Evolutionary conservation across 2,888 invertebrate genomes (phyloP).

Genomic region (Drosophila tanythrix): DNA sequence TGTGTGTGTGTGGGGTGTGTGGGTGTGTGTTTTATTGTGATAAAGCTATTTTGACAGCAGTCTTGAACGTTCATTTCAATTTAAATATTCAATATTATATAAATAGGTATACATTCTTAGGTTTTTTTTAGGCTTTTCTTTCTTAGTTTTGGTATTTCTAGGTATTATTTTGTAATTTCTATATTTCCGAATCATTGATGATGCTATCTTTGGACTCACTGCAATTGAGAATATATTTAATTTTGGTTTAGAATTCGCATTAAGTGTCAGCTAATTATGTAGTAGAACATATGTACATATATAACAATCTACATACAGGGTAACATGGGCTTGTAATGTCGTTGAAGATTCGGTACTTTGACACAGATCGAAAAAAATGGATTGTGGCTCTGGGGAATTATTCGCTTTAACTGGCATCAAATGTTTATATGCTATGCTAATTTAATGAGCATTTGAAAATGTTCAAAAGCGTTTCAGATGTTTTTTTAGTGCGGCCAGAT

Average conservation of each 20-base stretch:
- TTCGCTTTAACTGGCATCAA: not conserved
- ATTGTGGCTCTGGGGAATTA: not conserved
- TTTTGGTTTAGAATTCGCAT: not conserved
- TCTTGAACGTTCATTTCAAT: slow-evolving; percentile 81
- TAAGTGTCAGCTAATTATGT: slow-evolving; percentile 1
- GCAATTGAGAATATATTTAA: slow-evolving; percentile 44
- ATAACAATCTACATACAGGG: slow-evolving; percentile 6
- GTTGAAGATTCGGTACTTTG: not conserved
- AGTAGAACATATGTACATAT: slow-evolving; percentile 1
- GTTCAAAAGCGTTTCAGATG: not conserved
- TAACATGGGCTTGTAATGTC: not conserved
- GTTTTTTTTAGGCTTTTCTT: slow-evolving; percentile 14
- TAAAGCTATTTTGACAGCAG: slow-evolving; percentile 83
- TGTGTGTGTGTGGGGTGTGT: slow-evolving; percentile 29
- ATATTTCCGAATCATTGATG: slow-evolving; percentile 34
- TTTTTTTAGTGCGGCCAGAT: slow-evolving; percentile 1
- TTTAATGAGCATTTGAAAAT: not conserved
- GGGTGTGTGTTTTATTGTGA: slow-evolving; percentile 55
- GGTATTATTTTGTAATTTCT: not conserved
- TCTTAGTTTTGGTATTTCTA: slow-evolving; percentile 2
- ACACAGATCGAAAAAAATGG: not conserved
- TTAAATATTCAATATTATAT: slow-evolving; percentile 78
- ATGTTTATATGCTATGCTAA: not conserved
- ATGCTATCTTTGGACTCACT: slow-evolving; percentile 33
- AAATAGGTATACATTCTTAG: slow-evolving; percentile 76